These are phyloP conservation scores for Helleia helle DNA, from an alignment of 2,888 invertebrate genomes.

Conservation along the genomic window DNA sequence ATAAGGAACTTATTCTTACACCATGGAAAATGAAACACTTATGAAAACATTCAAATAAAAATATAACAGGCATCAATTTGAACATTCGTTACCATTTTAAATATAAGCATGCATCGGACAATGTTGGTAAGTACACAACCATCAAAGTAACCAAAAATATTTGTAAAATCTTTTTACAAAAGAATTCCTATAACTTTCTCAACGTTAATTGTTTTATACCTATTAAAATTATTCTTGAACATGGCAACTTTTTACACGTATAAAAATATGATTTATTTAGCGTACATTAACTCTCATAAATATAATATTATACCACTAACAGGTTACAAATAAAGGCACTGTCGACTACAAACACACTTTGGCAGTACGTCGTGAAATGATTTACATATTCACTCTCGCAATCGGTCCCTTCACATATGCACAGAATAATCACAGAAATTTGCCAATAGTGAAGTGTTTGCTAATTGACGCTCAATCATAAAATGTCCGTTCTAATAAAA, in stretches of 20 bases:
- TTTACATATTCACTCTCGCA: constrained; percentile 36
- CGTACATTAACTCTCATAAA: constrained; percentile 61
- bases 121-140: constrained; percentile 60
- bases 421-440: constrained; percentile 63
- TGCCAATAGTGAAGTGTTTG: constrained; percentile 68
- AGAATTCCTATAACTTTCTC: constrained; percentile 7
- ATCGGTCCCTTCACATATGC: constrained; percentile 38
- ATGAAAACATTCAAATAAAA: constrained; percentile 42
- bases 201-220: constrained; percentile 43
- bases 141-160: constrained; percentile 26
- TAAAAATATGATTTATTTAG: constrained; percentile 67
- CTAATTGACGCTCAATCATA: constrained; percentile 56
- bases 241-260: constrained; percentile 72
- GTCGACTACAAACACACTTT: constrained; percentile 75
- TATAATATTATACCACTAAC: constrained; percentile 60
- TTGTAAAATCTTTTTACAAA: constrained; percentile 9
- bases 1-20: constrained; percentile 67
- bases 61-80: constrained; percentile 35
- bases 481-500: constrained; percentile 37
- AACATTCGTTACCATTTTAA: constrained; percentile 22
- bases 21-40: constrained; percentile 49
- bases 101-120: constrained; percentile 18
- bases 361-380: constrained; percentile 61
- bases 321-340: constrained; percentile 65
- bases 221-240: constrained; percentile 43